These are phyloP conservation scores for Drosophila baimaii DNA, from an alignment of 1,140 invertebrate species.

Conservation along the genomic window DNA sequence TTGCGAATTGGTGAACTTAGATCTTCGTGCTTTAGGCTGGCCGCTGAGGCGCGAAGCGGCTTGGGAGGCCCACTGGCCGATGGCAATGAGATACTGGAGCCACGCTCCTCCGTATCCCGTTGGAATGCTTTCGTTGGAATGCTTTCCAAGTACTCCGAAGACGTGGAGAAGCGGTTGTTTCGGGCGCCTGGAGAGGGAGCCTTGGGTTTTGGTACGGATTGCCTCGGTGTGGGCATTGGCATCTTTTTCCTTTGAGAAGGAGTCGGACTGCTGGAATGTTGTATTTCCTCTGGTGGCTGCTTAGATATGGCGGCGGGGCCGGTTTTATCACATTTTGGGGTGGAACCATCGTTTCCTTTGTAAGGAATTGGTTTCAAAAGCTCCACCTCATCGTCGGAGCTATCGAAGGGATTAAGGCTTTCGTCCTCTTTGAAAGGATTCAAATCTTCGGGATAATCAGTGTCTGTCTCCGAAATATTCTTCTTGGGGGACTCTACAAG, in stretches of 20 bases:
- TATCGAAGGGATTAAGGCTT: constrained; percentile 88
- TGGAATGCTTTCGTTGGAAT: constrained; percentile 36
- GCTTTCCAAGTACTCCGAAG: constrained; percentile 17
- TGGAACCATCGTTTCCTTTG: neutral
- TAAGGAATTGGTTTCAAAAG: constrained; percentile 52
- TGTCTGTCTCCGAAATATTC: constrained; percentile 1
- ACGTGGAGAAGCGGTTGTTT: constrained; percentile 6
- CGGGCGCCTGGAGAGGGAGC: constrained; percentile 1
- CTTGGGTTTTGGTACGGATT: constrained; percentile 11
- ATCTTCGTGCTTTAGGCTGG: constrained; percentile 8
- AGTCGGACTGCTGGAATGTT: constrained; percentile 36
- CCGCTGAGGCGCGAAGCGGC: constrained; percentile 78
- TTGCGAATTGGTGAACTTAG: constrained; percentile 84
- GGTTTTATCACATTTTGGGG: constrained; percentile 19
- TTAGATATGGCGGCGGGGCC: constrained; percentile 48
- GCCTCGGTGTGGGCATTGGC: constrained; percentile 87
- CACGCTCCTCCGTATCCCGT: constrained; percentile 53
- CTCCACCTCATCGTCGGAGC: constrained; percentile 86
- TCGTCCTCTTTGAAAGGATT: constrained; percentile 23
- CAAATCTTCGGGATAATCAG: constrained; percentile 23
- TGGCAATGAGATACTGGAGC: constrained; percentile 63
- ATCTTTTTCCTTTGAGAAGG: constrained; percentile 48
- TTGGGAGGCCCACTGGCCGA: constrained; percentile 74
- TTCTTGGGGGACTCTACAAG: constrained; percentile 4
- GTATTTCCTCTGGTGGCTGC: constrained; percentile 55